Conservation (phyloP, 2,888 invertebrate genomes). For the Aethes cnicana region DNA sequence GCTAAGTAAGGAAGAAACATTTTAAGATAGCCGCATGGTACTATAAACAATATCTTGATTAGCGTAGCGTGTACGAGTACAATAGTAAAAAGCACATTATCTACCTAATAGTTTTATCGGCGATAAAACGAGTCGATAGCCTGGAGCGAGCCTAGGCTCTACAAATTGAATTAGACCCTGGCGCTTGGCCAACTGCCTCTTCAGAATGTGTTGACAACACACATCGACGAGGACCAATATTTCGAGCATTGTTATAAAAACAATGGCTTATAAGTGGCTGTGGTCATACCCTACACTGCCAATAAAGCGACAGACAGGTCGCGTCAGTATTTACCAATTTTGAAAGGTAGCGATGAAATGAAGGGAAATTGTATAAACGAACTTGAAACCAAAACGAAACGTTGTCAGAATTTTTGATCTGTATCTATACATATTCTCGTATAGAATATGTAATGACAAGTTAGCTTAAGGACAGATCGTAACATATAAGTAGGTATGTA, state of each 20-base stretch:
- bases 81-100: conserved; percentile 1
- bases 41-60: not conserved
- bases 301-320: too few species aligned
- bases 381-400: too few species aligned
- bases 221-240: conserved; percentile 43
- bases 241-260: conserved; percentile 33
- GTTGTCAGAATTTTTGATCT: too few species aligned
- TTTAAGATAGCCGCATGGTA: too few species aligned
- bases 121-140: conserved; percentile 37
- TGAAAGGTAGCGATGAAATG: too few species aligned
- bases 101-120: conserved; percentile 9
- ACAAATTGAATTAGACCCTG: conserved; percentile 65
- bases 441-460: too few species aligned
- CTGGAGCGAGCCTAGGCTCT: conserved; percentile 45
- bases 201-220: conserved; percentile 45
- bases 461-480: too few species aligned
- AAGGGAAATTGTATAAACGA: too few species aligned
- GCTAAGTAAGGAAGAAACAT: too few species aligned
- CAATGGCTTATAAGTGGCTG: conserved; percentile 35
- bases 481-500: too few species aligned
- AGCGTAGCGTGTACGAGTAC: not conserved
- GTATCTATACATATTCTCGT: too few species aligned
- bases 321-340: too few species aligned
- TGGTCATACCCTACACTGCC: conserved; percentile 4
- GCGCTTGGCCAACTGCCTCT: conserved; percentile 49